Base-by-base conservation (phyloP, 2,113 vertebrate genomes). In the Myiagra hebetior region DNA sequence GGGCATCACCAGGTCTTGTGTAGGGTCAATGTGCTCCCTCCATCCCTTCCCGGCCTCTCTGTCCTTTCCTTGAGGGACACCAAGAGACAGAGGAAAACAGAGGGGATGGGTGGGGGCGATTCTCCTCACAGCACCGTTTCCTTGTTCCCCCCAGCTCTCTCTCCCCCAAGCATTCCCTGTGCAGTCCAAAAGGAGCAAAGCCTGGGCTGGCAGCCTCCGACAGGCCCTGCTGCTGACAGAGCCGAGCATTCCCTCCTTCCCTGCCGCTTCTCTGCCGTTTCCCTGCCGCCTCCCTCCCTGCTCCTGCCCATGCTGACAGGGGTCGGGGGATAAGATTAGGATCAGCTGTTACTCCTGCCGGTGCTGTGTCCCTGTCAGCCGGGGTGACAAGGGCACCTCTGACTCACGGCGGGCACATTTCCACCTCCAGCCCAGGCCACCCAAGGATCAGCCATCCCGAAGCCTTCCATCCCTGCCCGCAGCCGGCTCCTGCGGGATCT, bases 1-100 rank as follows among this genome's bases (percentile, higher is more conserved):
- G 0, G 6, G 74, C 47, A 50, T 8, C 37, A 0, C 21, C 24
- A 10, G 41, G 46, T 30, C n/a, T 63, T 2, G 0, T 5, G 26
- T 31, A 16, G 64, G 49, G 50, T 47, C 3, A 22, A 10, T 1
- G 1, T 4, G 9, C 22, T 13, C 14, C 44, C 37, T 49, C 46
- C 72, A 14, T 28, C 86, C 24, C 63, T 62, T 16, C n/a, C 72
- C 6, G 6, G 2, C 4, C 10, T 42, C 30, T 39, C 55, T 19
- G 0, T 57, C 64, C 64, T 64, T 68, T 37, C 31, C 60, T 10
- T 33, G 65, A 63, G 44, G 31, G 13, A 18, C 27, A 4, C 73
- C 37, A 12, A 69, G 62, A 27, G 4, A 15, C 9, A 9, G 26
- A 59, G 41, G n/a, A 16, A 63, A 79, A 8, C 33, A 5, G 33